Evolutionary conservation across 2,113 vertebrate species (phyloP).

Genomic region (Aegypius monachus): DNA sequence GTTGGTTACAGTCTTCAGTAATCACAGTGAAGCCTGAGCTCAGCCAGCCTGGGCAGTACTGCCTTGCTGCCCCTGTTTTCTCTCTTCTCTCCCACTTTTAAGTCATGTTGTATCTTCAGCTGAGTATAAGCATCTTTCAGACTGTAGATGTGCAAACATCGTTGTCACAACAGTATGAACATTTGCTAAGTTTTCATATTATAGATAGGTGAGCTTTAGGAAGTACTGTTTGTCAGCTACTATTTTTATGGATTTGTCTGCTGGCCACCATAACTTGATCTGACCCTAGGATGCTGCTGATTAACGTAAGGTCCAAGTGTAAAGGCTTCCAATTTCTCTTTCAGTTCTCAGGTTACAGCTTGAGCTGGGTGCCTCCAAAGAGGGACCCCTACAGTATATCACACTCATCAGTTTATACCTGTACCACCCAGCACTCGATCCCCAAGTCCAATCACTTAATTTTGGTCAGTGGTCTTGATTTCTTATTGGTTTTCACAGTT

Average conservation of each 20-base stretch:
- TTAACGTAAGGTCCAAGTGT: not conserved
- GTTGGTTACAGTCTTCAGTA: not conserved
- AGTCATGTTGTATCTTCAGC: not conserved
- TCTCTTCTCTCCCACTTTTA: not conserved
- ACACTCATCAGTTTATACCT: not conserved
- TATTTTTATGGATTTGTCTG: not conserved
- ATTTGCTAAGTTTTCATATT: not conserved
- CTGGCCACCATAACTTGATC: no score
- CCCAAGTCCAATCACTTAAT: not conserved
- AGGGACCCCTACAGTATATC: not conserved
- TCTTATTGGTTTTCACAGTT: not conserved
- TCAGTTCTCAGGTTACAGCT: not conserved
- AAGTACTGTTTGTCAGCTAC: not conserved
- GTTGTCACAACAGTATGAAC: not conserved
- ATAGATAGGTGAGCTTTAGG: not conserved
- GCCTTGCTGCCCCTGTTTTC: not conserved
- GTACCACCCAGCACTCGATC: not conserved
- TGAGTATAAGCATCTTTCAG: not conserved
- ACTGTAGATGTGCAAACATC: fast-evolving
- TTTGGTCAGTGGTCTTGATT: not conserved
- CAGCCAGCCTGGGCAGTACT: not conserved
- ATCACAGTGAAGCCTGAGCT: not conserved
- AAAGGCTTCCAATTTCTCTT: not conserved
- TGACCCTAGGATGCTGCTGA: not conserved
- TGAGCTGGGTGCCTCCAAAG: not conserved